Evolutionary conservation across 2,113 vertebrate species (phyloP).

Genomic region (Tenrec ecaudatus): DNA sequence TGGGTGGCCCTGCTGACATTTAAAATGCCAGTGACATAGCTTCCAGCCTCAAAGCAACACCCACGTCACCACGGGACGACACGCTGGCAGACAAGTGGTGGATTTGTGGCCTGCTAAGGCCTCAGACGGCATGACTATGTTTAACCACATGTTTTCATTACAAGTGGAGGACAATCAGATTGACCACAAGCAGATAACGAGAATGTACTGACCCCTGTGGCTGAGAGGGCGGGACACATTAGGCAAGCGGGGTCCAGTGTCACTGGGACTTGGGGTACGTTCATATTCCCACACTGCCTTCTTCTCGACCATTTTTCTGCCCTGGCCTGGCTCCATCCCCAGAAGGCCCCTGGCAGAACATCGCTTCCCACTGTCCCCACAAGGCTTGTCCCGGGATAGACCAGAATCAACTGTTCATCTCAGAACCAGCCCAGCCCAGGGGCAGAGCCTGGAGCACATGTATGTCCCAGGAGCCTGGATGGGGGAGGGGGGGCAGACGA

Average conservation of each 20-base stretch:
- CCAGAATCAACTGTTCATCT: neutral
- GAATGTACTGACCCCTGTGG: neutral
- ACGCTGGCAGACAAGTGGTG: too few relatives aligned
- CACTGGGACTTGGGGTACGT: fast-evolving
- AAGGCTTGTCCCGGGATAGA: neutral
- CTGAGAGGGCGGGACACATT: fast-evolving
- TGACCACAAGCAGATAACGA: neutral
- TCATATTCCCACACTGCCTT: fast-evolving
- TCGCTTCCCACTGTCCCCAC: neutral
- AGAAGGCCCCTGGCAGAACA: neutral
- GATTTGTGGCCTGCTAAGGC: too few relatives aligned
- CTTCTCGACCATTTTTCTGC: fast-evolving
- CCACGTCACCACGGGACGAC: too few relatives aligned
- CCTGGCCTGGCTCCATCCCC: too few relatives aligned
- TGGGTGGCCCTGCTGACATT: too few relatives aligned
- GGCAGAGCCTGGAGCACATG: neutral
- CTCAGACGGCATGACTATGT: neutral
- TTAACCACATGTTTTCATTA: neutral
- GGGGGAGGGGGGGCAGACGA: too few relatives aligned
- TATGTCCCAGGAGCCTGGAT: neutral
- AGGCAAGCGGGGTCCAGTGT: neutral
- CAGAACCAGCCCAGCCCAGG: neutral
- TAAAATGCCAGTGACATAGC: too few relatives aligned
- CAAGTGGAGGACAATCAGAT: neutral
- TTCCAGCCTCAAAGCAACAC: too few relatives aligned